A percentile compares a stretch with the other conserved stretches of the same genome.
Evolutionary conservation across 2,113 vertebrate genomes (phyloP).

Genomic region (Neolamprologus longior): DNA sequence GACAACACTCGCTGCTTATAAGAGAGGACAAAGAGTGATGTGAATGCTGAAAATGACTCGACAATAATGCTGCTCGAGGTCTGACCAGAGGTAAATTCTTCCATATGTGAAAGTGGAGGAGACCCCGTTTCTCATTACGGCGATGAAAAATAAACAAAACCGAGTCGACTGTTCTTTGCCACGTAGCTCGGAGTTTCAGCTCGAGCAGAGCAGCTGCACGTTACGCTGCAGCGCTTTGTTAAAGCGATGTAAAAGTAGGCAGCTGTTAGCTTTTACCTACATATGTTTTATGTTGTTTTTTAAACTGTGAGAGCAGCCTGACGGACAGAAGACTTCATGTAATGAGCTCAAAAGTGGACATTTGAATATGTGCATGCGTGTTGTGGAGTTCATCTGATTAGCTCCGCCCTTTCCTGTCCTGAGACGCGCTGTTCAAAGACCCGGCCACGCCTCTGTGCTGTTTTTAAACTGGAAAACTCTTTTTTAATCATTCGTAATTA

Average conservation of each 20-base stretch:
- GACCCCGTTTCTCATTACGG: constrained; percentile 23
- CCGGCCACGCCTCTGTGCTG: background rate
- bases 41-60: background rate
- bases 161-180: background rate
- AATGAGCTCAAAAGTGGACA: background rate
- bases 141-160: constrained; percentile 13
- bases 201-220: background rate
- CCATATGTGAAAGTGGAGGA: constrained; percentile 21
- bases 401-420: background rate
- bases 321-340: background rate
- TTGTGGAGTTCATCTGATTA: background rate
- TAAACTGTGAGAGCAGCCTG: background rate
- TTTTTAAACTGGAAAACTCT: background rate
- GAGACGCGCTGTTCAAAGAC: background rate
- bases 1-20: background rate
- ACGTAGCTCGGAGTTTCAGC: background rate
- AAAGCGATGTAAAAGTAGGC: background rate
- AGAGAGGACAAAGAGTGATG: background rate
- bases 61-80: constrained; percentile 1
- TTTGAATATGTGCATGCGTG: background rate
- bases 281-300: background rate
- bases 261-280: background rate
- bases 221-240: background rate
- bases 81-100: constrained; percentile 33
- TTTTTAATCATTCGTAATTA: background rate